phyloP scores from a whole-genome alignment of 2,888 invertebrate species.

The Drosophila paramelanica region DNA sequence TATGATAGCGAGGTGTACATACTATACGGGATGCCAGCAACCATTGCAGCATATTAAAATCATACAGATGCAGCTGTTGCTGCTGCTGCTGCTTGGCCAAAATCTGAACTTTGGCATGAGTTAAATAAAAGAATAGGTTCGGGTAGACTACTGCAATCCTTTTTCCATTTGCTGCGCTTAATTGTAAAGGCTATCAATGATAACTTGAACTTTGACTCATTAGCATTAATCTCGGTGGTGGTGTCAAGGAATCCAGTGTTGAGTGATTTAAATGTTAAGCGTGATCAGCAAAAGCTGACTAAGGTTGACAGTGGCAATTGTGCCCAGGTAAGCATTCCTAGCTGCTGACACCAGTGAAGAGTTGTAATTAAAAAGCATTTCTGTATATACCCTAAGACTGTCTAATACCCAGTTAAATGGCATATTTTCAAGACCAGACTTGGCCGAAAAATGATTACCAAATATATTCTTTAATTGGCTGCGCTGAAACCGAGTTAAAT shows the following conservation, averaged over 20 bases:
- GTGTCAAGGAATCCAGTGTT: too few species aligned
- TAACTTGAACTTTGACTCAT: slow-evolving; percentile 6
- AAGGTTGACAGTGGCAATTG: slow-evolving; percentile 9
- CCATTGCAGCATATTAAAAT: background rate
- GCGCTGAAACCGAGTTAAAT: slow-evolving; percentile 40
- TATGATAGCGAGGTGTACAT: background rate
- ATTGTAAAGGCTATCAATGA: background rate
- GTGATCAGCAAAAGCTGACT: slow-evolving; percentile 12
- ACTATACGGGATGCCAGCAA: background rate
- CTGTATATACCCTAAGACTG: slow-evolving; percentile 14
- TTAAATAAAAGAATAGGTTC: slow-evolving; percentile 13
- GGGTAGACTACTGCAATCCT: background rate
- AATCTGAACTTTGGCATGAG: background rate
- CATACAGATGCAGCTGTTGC: slow-evolving; percentile 5
- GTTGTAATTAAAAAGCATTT: slow-evolving; percentile 44
- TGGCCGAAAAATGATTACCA: slow-evolving; percentile 1
- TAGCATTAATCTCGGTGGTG: slow-evolving; percentile 1
- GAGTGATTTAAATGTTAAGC: background rate
- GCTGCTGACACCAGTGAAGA: slow-evolving; percentile 43
- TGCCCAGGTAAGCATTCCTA: slow-evolving; percentile 13
- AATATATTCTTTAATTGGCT: slow-evolving; percentile 9
- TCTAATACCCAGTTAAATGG: slow-evolving; percentile 3
- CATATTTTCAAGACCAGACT: background rate
- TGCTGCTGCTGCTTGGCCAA: background rate
- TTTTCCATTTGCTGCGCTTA: background rate